Evolutionary conservation across 2,888 invertebrate genomes (phyloP), one percentile per base, ranked within the genome.

Genomic region (Apodemia duryi): DNA sequence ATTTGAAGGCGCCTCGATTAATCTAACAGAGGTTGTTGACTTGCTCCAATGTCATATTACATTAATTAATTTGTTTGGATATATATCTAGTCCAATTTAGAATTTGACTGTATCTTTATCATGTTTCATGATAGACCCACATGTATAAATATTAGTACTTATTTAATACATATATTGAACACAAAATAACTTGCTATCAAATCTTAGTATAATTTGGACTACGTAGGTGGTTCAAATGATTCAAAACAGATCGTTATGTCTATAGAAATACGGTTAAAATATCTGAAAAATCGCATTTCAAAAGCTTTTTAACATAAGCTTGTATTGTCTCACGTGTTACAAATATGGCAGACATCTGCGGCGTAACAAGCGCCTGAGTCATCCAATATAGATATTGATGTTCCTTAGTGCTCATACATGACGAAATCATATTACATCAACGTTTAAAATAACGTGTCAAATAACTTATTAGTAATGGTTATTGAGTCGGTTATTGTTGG

Each of bases 311-410:
- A 52, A 52, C 52, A 54, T 29, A 54, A 57, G 57, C 57, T 57
- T 32, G 29, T 57, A 43, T 10, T 11, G 5, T 57, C 5, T 29
- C 57, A 32, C 29, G 29, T 32, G 57, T 10, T 32, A 57, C 32
- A 57, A 57, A 57, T 57, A 57, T 57, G 57, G 57, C 29, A 43
- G 29, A 60, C 64, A 65, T 49, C 64, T 65, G 64, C 41, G 64
- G 64, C 41, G 64, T 65, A 49, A 61, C 64, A 61, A 65, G 28
- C 61, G 64, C 61, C 49, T 35, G 49, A 64, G 35, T 21, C 64
- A 64, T 64, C 61, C 60, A 64, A 61, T 43, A 64, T 51, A 61
- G 61, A 61, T 64, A 64, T 43, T 64, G 49, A 61, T 35, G 11
- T 28, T 61, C 61, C 46, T 61, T 46, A 57, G 54, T 32, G 54